Base-by-base conservation (phyloP, 2,888 invertebrate species). In the Sylvicola cinctus region DNA sequence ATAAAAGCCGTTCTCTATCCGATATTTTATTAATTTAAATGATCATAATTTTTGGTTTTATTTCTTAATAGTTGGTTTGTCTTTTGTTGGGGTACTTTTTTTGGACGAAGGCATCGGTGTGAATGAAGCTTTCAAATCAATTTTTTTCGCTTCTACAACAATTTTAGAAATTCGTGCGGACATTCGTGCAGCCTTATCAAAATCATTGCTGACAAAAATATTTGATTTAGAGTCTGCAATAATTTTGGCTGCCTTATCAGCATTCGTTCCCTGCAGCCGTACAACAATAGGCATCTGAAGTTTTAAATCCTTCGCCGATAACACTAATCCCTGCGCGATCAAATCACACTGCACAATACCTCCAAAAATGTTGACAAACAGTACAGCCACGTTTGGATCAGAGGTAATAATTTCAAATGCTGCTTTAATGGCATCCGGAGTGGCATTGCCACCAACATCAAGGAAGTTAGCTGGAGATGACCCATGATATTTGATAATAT, bases 291-390 rank as follows among this genome's bases (percentile, higher is more conserved):
- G 87, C 44, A 85, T 75, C 57, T 76, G 51, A 79, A 20, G 20
- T 20, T 20, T 20, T 8, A 20, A 6, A 8, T 20, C 79, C 53
- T 80, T 74, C 31, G 85, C 85, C 3, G 88, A 87, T 39, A 74
- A 78, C 46, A 88, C 74, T 49, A 88, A 83, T 42, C 87, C 88
- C 55, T 85, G 80, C 10, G 87, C 87, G 49, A 88, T 87, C 39
- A 87, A 77, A 58, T 88, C 87, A 59, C 87, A 88, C 42, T 85
- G 63, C 87, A 88, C 87, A 45, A 88, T 88, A 37, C 87, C 88
- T 34, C 87, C 87, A 52, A 88, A 88, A 45, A 88, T 88, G 58
- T 88, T 88, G 16, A 88, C 87, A 52, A 88, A 59, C 46, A 88
- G 80, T 31, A 87, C 84, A 40, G 80, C 70, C 39, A 87, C 85